These are phyloP conservation scores for Prionace glauca DNA, from an alignment of 2,797 vertebrate genomes.

Conservation along the genomic window DNA sequence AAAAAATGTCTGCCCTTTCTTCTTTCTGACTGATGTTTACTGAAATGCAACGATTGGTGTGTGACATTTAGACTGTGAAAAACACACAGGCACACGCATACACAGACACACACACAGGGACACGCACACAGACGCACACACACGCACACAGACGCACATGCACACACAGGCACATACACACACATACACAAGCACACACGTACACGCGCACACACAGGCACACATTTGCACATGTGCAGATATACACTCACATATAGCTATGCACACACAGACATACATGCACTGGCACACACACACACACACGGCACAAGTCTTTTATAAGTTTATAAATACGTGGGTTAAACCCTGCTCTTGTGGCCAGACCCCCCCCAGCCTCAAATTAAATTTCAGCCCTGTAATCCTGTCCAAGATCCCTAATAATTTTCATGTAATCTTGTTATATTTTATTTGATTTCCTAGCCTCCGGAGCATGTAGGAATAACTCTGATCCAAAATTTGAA, in stretches of 20 bases:
- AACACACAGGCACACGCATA: neutral
- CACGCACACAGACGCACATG: no score
- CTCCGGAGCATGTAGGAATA: neutral
- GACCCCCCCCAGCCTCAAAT: neutral
- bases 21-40: neutral
- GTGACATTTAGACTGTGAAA: neutral
- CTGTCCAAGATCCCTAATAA: neutral
- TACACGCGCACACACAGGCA: neutral
- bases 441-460: neutral
- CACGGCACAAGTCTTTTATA: neutral
- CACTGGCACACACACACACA: neutral
- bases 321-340: neutral
- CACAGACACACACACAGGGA: neutral
- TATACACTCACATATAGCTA: no score
- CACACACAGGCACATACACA: neutral
- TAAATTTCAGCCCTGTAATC: constrained; percentile 7
- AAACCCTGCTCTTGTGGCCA: neutral
- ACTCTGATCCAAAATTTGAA: constrained; percentile 21
- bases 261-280: neutral
- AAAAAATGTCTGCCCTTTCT: neutral
- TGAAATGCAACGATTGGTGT: neutral
- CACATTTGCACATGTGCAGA: neutral
- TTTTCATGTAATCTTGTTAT: constrained; percentile 25
- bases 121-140: no score
- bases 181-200: neutral